phyloP scores from a whole-genome alignment of 2,888 invertebrate genomes.

The Nebria salina region DNA sequence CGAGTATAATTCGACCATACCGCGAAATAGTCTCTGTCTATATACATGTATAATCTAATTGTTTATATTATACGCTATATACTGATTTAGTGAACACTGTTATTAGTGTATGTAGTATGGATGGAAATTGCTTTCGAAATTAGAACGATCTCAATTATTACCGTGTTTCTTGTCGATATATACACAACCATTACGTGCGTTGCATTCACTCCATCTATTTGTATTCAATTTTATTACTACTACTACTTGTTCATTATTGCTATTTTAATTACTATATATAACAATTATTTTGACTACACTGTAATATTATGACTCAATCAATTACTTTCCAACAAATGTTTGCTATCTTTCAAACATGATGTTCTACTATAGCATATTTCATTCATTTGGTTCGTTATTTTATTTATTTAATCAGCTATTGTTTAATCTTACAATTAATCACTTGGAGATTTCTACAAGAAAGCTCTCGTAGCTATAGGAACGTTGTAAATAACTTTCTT shows the following conservation, averaged over 20 bases:
- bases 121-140: constrained; percentile 44
- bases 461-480: too few species aligned
- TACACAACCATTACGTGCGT: constrained; percentile 25
- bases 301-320: too few species aligned
- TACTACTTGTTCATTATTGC: neutral
- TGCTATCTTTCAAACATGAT: too few species aligned
- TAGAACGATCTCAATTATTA: constrained; percentile 46
- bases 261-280: neutral
- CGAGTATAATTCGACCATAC: constrained; percentile 17
- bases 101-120: constrained; percentile 6
- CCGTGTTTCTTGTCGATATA: constrained; percentile 38
- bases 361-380: too few species aligned
- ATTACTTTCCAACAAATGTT: too few species aligned
- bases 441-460: too few species aligned
- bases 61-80: constrained; percentile 23
- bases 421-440: too few species aligned
- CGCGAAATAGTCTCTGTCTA: neutral
- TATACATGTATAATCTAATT: constrained; percentile 23
- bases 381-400: too few species aligned
- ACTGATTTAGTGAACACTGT: constrained; percentile 18
- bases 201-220: neutral
- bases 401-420: too few species aligned
- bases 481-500: too few species aligned
- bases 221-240: neutral
- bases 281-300: neutral